Evolutionary conservation across 2,113 vertebrate genomes (phyloP).

Genomic region (Saimiri boliviensis): DNA sequence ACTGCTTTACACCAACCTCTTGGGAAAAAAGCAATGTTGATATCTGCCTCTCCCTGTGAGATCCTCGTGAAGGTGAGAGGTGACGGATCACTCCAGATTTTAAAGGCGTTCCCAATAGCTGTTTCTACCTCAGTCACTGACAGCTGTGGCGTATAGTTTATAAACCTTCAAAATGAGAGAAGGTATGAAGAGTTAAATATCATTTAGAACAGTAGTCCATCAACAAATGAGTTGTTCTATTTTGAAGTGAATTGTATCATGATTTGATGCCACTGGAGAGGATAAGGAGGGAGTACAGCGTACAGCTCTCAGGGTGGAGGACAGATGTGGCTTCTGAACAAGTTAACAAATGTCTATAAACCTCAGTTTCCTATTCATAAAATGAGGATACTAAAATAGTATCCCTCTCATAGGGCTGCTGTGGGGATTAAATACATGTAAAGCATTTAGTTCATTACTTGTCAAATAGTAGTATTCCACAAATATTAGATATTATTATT

Average conservation of each 20-base stretch:
- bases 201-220: background rate
- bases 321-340: background rate
- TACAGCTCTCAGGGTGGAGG: background rate
- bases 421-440: background rate
- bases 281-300: accelerated
- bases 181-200: background rate
- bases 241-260: background rate
- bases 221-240: background rate
- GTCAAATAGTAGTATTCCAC: background rate
- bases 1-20: constrained; percentile 77
- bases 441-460: background rate
- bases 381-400: background rate
- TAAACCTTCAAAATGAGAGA: constrained; percentile 85
- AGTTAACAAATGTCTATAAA: background rate
- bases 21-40: constrained; percentile 89
- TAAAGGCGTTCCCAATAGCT: constrained; percentile 86
- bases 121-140: constrained; percentile 81
- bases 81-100: constrained; percentile 89
- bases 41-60: constrained; percentile 86
- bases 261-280: background rate
- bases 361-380: background rate
- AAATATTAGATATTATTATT: background rate
- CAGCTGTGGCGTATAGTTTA: constrained; percentile 90
- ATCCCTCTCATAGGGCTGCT: background rate
- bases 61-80: constrained; percentile 88